Evolutionary conservation across 2,113 vertebrate species (phyloP).

Genomic region (Cyanoramphus novaezelandiae): DNA sequence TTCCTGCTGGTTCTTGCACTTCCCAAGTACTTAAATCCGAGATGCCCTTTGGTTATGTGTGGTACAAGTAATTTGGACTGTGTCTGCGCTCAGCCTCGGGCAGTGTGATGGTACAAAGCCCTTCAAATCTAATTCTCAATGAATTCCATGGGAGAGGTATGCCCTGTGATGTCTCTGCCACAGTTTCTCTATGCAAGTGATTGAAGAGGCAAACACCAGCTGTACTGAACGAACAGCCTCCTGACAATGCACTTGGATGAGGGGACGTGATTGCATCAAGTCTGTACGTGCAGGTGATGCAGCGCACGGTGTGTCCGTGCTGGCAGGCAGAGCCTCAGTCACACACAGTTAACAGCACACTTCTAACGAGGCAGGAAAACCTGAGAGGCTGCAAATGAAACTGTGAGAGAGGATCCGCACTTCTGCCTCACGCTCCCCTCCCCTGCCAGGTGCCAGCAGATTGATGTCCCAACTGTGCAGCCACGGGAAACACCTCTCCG

Average conservation of each 20-base stretch:
- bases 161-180: neutral
- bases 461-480: neutral
- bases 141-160: neutral
- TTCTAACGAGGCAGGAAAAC: neutral
- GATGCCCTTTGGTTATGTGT: neutral
- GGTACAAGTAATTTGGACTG: neutral
- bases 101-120: neutral
- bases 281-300: fast-evolving
- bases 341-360: neutral
- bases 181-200: neutral
- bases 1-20: neutral
- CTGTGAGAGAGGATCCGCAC: neutral
- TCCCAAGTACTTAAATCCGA: neutral
- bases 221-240: neutral
- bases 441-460: neutral
- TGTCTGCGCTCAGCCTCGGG: neutral
- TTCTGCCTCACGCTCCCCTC: neutral
- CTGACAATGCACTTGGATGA: neutral
- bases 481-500: neutral
- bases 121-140: neutral
- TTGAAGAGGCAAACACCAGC: neutral
- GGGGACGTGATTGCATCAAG: neutral
- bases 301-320: neutral
- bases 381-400: neutral
- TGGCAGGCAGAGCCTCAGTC: fast-evolving